Evolutionary conservation across 2,888 invertebrate genomes (phyloP).

Genomic region (Ennomos fuscantarius): DNA sequence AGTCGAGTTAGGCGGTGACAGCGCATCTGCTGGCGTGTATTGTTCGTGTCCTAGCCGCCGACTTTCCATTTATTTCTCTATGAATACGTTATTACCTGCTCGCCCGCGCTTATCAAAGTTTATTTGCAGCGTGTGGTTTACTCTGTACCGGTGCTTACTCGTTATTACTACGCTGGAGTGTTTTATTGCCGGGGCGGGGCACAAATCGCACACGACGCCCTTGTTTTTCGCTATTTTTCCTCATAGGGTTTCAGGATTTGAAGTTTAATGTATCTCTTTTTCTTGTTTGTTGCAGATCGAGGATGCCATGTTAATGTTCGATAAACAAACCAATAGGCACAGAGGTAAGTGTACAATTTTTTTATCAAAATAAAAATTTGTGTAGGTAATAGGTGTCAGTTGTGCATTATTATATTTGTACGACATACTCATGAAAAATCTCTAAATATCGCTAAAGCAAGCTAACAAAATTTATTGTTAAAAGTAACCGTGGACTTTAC

Average conservation of each 20-base stretch:
- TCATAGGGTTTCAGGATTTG: conserved; percentile 67
- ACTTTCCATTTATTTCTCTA: conserved; percentile 86
- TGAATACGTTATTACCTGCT: conserved; percentile 86
- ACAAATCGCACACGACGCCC: conserved; percentile 78
- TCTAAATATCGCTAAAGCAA: too few relatives aligned
- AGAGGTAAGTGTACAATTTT: conserved; percentile 91
- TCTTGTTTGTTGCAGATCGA: conserved; percentile 94
- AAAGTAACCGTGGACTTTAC: conserved; percentile 24
- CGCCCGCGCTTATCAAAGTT: conserved; percentile 85
- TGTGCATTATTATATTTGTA: too few relatives aligned
- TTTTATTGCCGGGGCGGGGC: conserved; percentile 83
- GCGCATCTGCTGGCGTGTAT: conserved; percentile 77
- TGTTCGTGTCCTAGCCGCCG: conserved; percentile 83
- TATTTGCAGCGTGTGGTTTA: conserved; percentile 85
- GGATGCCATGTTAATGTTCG: conserved; percentile 99
- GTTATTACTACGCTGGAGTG: conserved; percentile 84
- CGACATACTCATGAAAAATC: conserved; percentile 24
- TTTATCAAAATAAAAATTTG: conserved; percentile 10
- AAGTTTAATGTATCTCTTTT: conserved; percentile 72
- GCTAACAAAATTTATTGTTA: background rate
- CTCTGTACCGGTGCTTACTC: conserved; percentile 84
- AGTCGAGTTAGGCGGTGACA: conserved; percentile 66
- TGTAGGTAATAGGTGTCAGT: too few relatives aligned
- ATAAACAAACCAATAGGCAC: conserved; percentile 99
- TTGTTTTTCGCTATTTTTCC: conserved; percentile 77